Evolutionary conservation across 2,797 vertebrate species (phyloP), one percentile per base, ranked within the genome.

Genomic region (Florisuga fusca): DNA sequence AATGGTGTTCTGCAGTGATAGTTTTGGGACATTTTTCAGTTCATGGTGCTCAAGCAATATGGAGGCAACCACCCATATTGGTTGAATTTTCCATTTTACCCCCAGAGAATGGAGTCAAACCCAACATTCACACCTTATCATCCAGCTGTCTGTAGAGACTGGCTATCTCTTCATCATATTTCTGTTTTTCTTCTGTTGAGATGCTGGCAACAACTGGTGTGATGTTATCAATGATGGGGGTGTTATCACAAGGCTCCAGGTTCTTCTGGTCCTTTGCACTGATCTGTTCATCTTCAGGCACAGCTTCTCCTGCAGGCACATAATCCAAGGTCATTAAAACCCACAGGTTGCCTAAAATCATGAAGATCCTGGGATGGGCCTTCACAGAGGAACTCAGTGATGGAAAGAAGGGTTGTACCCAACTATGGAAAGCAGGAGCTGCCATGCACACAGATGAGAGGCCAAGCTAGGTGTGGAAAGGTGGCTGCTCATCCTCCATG

Each of bases 101-200:
- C n/a, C 22, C 41, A 68, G 31, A 0, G 0, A 90, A 43, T 3
- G 33, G 63, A 51, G 33, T 33, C 67, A 91, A 25, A 2, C 14
- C 15, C 25, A 50, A 29, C 3, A n/a, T 62, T 57, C 95, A 78
- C 94, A 99, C 99, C 98, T 99, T 99, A 75, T 99, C 99, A 34
- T 99, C 99, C 96, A 99, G 97, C 90, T 99, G 99, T 43, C 98
- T 98, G 98, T 99, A 99, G 74, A 99, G 98, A 69, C 98, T 98
- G 88, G 97, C 97, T 57, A 99, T 98, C 84, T 99, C 98, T 69
- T 99, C 98, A 1, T 99, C 98, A 0, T 98, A 98, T 76, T 98
- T 99, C 83, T 96, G 97, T 64, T 97, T 98, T 94, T 99, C 99
- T 73, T 98, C 97, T 0, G 98, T 96, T 1, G 97, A 97, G 94